Evolutionary conservation across 64 coral and sea anemone genomes (phyloP).

Genomic region (Pachyseris speciosa): DNA sequence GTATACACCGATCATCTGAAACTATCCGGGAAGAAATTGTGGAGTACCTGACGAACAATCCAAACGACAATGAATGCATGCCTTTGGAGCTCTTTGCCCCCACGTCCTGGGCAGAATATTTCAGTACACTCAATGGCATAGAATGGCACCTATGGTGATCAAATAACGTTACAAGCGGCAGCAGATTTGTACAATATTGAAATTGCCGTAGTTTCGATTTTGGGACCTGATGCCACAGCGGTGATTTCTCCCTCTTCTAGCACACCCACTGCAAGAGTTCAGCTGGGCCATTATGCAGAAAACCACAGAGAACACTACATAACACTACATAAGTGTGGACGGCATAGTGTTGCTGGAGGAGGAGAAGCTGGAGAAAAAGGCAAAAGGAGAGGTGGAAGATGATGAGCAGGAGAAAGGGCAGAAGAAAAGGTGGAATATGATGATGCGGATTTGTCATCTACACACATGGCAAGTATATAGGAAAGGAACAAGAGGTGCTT

Average conservation of each 20-base stretch:
- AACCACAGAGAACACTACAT: constrained; percentile 38
- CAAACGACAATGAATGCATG: background rate
- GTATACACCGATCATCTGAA: constrained; percentile 23
- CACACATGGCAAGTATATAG: too few species aligned
- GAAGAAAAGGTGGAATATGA: background rate
- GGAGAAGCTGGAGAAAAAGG: too few species aligned
- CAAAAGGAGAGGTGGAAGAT: background rate
- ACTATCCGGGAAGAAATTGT: constrained; percentile 42
- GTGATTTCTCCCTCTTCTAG: background rate
- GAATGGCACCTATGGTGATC: too few species aligned
- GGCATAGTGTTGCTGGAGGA: background rate
- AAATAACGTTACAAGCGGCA: too few species aligned
- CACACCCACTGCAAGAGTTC: constrained; percentile 5
- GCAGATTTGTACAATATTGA: too few species aligned
- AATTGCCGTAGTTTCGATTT: constrained; percentile 25
- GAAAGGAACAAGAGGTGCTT: background rate
- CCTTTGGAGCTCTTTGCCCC: constrained; percentile 43
- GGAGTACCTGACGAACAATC: constrained; percentile 5
- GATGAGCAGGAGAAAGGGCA: background rate
- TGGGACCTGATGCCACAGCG: constrained; percentile 33
- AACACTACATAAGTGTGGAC: background rate
- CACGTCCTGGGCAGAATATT: constrained; percentile 25
- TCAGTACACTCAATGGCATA: constrained; percentile 32
- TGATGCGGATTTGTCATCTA: too few species aligned
- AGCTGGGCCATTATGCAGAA: constrained; percentile 45